Evolutionary conservation across 2,797 vertebrate species (phyloP), one percentile per base, ranked within the genome.

Genomic region (Malurus leucopterus): DNA sequence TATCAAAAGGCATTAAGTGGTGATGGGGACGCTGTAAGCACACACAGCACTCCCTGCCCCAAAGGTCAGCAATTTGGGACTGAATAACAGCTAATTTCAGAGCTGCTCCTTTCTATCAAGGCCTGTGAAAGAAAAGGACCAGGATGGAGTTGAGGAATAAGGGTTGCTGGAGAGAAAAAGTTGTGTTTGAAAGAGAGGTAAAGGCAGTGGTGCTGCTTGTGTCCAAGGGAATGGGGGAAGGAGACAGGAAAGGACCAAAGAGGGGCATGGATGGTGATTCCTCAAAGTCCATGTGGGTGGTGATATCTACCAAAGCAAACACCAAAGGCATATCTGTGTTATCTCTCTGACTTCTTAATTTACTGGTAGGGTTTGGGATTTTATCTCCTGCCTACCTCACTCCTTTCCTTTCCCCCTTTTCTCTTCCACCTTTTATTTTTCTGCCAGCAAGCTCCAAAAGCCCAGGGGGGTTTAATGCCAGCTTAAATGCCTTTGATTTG

Each of bases 401-500:
- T 77, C 19, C 10, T 32, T 72, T 67, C 6, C 4, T 29, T 53
- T 57, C 8, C 3, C 10, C 8, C 6, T 76, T 84, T 89, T 80
- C 29, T 61, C 26, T 85, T 86, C 92, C 59, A 88, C 61, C 82
- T 95, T 89, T 90, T 90, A 12, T 85, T 91, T 95, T 92, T 84
- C 85, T 90, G 47, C 80, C 58, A 82, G 82, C 72, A 81, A 92
- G 41, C 67, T 96, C 79, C 88, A 86, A 95, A 96, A 96, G 92
- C 95, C 94, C 84, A 94, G 85, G 91, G 93, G 96, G 84, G 70
- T 96, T 96, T 94, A 95, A 90, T 92, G 91, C 58, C 90, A 96
- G 74, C 75, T 96, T 96, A 97, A 97, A 73, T 93, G 91, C 83
- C 88, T 96, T 94, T 97, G 95, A 96, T 96, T 96, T 96, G 88